A percentile compares a stretch with the other conserved stretches of the same genome.
Conservation (phyloP, 1,140 invertebrate genomes). For the Sycobia sp. region DNA sequence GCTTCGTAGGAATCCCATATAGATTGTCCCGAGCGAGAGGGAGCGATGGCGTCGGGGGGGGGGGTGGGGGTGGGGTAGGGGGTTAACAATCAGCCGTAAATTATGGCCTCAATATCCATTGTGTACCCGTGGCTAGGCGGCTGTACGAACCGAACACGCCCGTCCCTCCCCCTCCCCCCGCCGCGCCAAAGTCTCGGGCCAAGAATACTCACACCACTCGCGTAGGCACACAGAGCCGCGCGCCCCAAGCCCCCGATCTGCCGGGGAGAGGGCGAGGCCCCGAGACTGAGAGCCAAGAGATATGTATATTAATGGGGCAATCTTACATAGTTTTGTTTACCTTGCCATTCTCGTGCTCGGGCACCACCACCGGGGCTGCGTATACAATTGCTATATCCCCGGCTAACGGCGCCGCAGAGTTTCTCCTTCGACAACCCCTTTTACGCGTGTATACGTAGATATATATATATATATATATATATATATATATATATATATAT, state of each 20-base stretch:
- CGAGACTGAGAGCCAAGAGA: constrained; percentile 53
- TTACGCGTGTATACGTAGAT: neutral
- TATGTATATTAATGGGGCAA: constrained; percentile 65
- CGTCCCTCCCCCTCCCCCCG: too few relatives aligned
- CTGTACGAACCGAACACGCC: neutral
- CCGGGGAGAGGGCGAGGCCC: constrained; percentile 30
- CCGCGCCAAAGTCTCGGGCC: constrained; percentile 58
- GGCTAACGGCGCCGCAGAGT: constrained; percentile 24
- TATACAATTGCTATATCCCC: constrained; percentile 60
- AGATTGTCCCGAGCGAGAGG: too few relatives aligned
- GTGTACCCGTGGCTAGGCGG: constrained; percentile 48
- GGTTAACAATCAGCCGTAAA: constrained; percentile 63
- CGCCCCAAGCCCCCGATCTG: too few relatives aligned
- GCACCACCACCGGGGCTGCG: constrained; percentile 40
- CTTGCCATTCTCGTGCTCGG: constrained; percentile 56
- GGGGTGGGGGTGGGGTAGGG: constrained; percentile 45
- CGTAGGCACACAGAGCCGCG: constrained; percentile 19
- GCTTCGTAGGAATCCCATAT: too few relatives aligned
- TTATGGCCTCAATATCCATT: constrained; percentile 65
- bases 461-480: too few relatives aligned
- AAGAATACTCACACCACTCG: constrained; percentile 57
- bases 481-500: too few relatives aligned
- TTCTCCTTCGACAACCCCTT: constrained; percentile 23
- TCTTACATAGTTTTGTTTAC: constrained; percentile 66
- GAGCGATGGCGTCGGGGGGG: constrained; percentile 25